phyloP scores from a whole-genome alignment of 2,797 vertebrate genomes.

The Premnoplex brunnescens region DNA sequence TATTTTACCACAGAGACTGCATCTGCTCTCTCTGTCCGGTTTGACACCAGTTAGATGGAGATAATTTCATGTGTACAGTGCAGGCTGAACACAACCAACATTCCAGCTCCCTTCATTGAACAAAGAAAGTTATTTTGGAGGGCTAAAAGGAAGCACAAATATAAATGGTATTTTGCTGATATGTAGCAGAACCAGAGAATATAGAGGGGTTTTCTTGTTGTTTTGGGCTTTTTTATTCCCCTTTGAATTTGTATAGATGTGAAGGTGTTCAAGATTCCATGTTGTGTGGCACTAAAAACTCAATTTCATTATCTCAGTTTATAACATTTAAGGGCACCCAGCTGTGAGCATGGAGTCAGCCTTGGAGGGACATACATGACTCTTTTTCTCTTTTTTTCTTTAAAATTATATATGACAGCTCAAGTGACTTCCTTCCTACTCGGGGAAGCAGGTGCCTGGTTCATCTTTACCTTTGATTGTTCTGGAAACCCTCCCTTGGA shows the following conservation, averaged over 20 bases:
- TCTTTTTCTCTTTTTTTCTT: neutral
- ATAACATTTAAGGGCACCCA: neutral
- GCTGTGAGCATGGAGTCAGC: neutral
- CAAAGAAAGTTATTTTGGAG: neutral
- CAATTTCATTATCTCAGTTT: neutral
- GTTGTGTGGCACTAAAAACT: neutral
- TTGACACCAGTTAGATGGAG: neutral
- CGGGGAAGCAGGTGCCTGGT: neutral
- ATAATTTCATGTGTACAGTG: neutral
- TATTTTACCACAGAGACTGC: neutral
- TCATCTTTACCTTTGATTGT: neutral
- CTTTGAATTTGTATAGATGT: neutral
- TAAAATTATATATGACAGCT: neutral
- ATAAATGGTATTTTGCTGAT: neutral
- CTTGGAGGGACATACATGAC: neutral
- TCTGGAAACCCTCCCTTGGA: neutral
- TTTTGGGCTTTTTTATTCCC: accelerated
- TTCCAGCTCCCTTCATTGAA: neutral
- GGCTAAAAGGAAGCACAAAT: neutral
- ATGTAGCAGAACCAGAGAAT: neutral
- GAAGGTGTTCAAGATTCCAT: neutral
- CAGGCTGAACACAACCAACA: neutral
- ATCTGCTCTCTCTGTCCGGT: neutral
- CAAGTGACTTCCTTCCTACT: neutral
- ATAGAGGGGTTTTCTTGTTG: neutral